Evolutionary conservation across 37 sponge, comb jelly and placozoan species (phyloP), one percentile per base, ranked within the genome.

Genomic region (Haliclona indistincta): DNA sequence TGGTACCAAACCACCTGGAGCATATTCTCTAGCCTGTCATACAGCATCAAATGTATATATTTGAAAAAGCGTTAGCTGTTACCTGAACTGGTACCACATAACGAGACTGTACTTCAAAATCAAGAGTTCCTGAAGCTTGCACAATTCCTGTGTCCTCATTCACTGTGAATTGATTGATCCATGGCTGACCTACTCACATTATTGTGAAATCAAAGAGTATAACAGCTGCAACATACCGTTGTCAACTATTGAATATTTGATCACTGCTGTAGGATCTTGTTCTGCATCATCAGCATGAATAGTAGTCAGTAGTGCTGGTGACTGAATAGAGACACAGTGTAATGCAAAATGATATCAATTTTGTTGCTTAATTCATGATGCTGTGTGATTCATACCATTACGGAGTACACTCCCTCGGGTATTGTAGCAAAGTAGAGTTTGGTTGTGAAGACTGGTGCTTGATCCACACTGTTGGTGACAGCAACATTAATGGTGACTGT

Each of bases 81-180:
- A 58, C 60, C 13, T 8, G 25, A 25, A 58, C 25, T 58, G 60
- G n/a, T 58, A 83, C 62, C 1, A 74, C 6, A 28, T 75, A 83
- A 54, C 83, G 19, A 8, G 83, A 83, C 4, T 49, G 28, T 25
- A 75, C 67, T 38, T 83, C 83, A 4, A 75, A 38, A 36, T 83
- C 83, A n/a, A 83, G 37, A 4, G 83, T 72, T 4, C 83, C 83
- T 49, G 64, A 29, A 3, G 65, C 75, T 19, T 54, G 6, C 17
- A 83, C 22, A 5, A 60, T 29, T 30, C 83, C 83, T 43, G 36
- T 58, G 2, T 68, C 40, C 6, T 15, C 5, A 3, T 75, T 62
- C 10, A 75, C 34, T 25, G 33, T n/a, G 28, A 58, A 58, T 26
- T n/a, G 25, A 58, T 20, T 15, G 15, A 47, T 17, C 51, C 51